Conservation (phyloP, 2,888 invertebrate species). For the Parnassius mnemosyne region DNA sequence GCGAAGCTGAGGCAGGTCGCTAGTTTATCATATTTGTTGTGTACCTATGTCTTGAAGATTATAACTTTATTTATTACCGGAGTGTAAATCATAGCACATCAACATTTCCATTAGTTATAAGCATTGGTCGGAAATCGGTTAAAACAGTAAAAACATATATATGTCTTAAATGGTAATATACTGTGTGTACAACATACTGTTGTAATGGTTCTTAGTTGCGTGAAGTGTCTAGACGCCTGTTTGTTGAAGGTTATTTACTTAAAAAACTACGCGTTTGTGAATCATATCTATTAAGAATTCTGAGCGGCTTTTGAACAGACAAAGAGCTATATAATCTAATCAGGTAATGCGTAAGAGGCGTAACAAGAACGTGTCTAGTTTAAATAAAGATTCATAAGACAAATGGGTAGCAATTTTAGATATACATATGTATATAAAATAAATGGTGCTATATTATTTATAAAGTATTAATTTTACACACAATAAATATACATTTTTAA, state of each 20-base stretch:
- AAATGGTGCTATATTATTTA: too few relatives aligned
- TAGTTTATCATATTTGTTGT: too few relatives aligned
- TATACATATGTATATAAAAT: too few relatives aligned
- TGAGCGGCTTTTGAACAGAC: constrained; percentile 17
- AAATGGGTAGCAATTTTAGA: background rate
- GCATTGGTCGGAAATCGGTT: constrained; percentile 12
- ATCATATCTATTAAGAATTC: constrained; percentile 23
- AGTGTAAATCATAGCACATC: too few relatives aligned
- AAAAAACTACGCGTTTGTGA: constrained; percentile 20
- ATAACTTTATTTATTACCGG: too few relatives aligned
- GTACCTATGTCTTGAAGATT: too few relatives aligned
- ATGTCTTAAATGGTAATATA: constrained; percentile 5
- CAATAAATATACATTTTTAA: too few relatives aligned
- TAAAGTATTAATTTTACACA: too few relatives aligned
- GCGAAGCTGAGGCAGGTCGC: too few relatives aligned
- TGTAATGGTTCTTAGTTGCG: constrained; percentile 12
- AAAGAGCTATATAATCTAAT: constrained; percentile 23
- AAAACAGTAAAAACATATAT: constrained; percentile 16
- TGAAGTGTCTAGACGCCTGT: constrained; percentile 14
- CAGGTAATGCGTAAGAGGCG: constrained; percentile 17
- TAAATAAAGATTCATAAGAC: constrained; percentile 15
- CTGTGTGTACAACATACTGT: constrained; percentile 10
- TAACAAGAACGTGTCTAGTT: constrained; percentile 21
- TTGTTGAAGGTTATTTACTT: constrained; percentile 25
- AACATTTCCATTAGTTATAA: constrained; percentile 7